Percentiles rank a stretch among this genome's conserved stretches.
Evolutionary conservation across 1,140 invertebrate genomes (phyloP).

Genomic region (Leptinotarsa texana): DNA sequence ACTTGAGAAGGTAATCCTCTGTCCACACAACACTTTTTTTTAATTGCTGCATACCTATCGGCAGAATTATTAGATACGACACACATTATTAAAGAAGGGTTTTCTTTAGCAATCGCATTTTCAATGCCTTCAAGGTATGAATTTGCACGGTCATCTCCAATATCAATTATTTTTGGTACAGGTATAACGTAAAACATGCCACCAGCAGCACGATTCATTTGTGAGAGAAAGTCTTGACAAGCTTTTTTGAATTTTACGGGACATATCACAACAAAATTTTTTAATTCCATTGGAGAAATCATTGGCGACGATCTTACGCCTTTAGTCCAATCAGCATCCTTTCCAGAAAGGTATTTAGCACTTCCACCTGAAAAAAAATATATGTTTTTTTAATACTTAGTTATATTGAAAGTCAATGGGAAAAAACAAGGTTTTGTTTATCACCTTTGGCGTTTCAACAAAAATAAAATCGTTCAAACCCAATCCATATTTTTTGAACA

Average conservation of each 20-base stretch:
- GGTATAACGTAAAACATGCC: constrained; percentile 46
- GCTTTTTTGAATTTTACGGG: constrained; percentile 55
- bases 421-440: no score
- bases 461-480: no score
- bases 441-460: no score
- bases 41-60: constrained; percentile 81
- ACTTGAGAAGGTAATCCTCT: constrained; percentile 77
- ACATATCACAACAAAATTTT: constrained; percentile 57
- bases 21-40: constrained; percentile 83
- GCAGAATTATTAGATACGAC: constrained; percentile 69
- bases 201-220: constrained; percentile 56
- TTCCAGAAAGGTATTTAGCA: constrained; percentile 50
- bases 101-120: constrained; percentile 57
- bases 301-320: constrained; percentile 59
- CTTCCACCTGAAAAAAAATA: constrained; percentile 21
- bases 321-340: constrained; percentile 67
- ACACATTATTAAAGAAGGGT: constrained; percentile 68
- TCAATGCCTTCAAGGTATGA: constrained; percentile 65
- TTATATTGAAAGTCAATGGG: background rate
- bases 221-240: constrained; percentile 56
- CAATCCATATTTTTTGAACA: no score
- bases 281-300: constrained; percentile 50
- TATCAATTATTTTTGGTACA: constrained; percentile 36
- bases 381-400: background rate
- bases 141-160: constrained; percentile 58